Base-by-base conservation (phyloP, 2,113 vertebrate species). In the Crotalus helleri region DNA sequence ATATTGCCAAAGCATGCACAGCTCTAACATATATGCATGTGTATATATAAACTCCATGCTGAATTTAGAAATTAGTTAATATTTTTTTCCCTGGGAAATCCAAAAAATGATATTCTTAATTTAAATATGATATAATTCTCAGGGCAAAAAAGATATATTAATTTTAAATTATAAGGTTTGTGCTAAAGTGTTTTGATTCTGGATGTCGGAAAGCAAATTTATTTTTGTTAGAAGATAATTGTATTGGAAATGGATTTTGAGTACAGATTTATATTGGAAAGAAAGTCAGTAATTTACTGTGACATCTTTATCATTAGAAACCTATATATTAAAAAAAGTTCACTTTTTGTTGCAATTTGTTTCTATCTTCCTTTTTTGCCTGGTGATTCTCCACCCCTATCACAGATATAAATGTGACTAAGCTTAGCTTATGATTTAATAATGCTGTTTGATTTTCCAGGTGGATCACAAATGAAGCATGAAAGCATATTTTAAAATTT, bases 401-500 rank as follows among this genome's bases (percentile, higher is more conserved):
- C 39, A 29, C 26, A 29, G 54, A 39, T 87, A 9, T 51, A 88
- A 33, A 44, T 88, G 26, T 29, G 19, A 17, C 9, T 33, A 29
- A 88, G 61, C 53, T 61, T 29, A 53, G 24, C 29, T 33, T 59
- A 61, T 87, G 58, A 69, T 64, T 53, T 19, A 92, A 51, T 87
- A 15, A 54, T 64, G 39, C 33, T 61, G 26, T 90, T 69, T 88
- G 24, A 93, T 90, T 53, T 0, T 59, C 88, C 57, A 91, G 44
- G 53, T 26, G n/a, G 54, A 0, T 92, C 90, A 19, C 39, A n/a
- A 88, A 46, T 59, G 74, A 95, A 87, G 3, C 21, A 11, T 88
- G 13, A 88, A 89, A 93, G 51, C 21, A 33, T 58, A 49, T 90
- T 90, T 86, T 88, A 88, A 69, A 92, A 92, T 19, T 64, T 92